A percentile compares a stretch with the other conserved stretches of the same genome.
These are phyloP conservation scores for Varanus salvator DNA, from an alignment of 2,113 vertebrate genomes.

Conservation along the genomic window DNA sequence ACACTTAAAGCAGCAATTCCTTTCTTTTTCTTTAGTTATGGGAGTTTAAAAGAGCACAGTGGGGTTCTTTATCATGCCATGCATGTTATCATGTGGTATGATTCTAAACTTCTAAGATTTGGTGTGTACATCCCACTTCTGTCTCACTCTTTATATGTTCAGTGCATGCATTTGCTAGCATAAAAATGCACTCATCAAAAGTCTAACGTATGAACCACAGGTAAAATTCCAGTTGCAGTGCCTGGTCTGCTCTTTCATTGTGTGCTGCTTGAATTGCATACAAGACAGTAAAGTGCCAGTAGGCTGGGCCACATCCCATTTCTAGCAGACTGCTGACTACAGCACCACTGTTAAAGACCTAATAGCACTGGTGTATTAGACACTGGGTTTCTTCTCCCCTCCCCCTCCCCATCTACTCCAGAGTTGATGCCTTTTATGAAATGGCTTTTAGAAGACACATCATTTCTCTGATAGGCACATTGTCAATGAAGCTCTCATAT, in stretches of 20 bases:
- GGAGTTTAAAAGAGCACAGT: conserved; percentile 22
- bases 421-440: conserved; percentile 12
- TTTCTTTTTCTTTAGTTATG: conserved; percentile 57
- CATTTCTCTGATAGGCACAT: conserved; percentile 11
- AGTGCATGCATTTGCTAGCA: conserved; percentile 23
- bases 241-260: not conserved
- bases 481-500: conserved; percentile 35
- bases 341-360: conserved; percentile 56
- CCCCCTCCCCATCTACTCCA: not conserved
- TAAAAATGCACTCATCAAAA: conserved; percentile 5
- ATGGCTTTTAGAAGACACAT: conserved; percentile 23
- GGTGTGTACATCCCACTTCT: not conserved
- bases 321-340: conserved; percentile 69
- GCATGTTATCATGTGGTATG: not conserved
- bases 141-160: not conserved
- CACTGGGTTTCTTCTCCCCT: not conserved
- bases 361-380: conserved; percentile 41
- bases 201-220: not conserved
- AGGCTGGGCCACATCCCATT: conserved; percentile 47
- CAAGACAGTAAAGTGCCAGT: conserved; percentile 57
- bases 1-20: conserved; percentile 65
- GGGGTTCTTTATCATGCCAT: not conserved
- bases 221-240: conserved; percentile 17
- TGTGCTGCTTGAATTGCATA: conserved; percentile 50
- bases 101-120: conserved; percentile 4